Evolutionary conservation across 1,140 invertebrate genomes (phyloP).

Genomic region (Bombus sylvicola): DNA sequence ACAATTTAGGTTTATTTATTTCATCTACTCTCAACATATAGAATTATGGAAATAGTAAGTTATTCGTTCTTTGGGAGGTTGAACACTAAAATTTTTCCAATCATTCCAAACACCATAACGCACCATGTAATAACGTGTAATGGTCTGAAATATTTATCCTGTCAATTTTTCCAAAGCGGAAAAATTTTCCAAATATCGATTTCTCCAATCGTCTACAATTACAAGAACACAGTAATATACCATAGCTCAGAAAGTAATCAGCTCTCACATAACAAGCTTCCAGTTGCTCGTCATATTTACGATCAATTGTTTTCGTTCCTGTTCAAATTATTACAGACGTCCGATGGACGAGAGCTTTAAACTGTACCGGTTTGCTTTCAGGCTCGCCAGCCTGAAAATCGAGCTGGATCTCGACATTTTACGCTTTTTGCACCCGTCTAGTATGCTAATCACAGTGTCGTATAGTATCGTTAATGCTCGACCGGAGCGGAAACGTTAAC

Average conservation of each 20-base stretch:
- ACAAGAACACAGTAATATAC: background rate
- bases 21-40: too few relatives aligned
- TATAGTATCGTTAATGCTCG: conserved; percentile 48
- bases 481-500: conserved; percentile 41
- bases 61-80: too few relatives aligned
- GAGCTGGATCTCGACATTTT: conserved; percentile 10
- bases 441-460: conserved; percentile 47
- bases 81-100: too few relatives aligned
- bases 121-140: too few relatives aligned
- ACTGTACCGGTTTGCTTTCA: background rate
- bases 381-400: background rate
- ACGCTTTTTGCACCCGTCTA: conserved; percentile 33
- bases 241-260: background rate
- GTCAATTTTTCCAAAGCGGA: too few relatives aligned
- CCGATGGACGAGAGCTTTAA: background rate
- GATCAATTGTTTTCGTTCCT: conserved; percentile 14
- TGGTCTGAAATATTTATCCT: too few relatives aligned
- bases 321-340: background rate
- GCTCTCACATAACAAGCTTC: background rate
- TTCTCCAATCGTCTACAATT: background rate
- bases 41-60: too few relatives aligned
- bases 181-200: background rate
- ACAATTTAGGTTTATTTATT: too few relatives aligned
- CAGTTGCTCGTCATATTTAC: conserved; percentile 14
- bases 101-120: too few relatives aligned